These are phyloP conservation scores for Tenodera sinensis DNA, from an alignment of 2,888 invertebrate genomes.

Conservation along the genomic window DNA sequence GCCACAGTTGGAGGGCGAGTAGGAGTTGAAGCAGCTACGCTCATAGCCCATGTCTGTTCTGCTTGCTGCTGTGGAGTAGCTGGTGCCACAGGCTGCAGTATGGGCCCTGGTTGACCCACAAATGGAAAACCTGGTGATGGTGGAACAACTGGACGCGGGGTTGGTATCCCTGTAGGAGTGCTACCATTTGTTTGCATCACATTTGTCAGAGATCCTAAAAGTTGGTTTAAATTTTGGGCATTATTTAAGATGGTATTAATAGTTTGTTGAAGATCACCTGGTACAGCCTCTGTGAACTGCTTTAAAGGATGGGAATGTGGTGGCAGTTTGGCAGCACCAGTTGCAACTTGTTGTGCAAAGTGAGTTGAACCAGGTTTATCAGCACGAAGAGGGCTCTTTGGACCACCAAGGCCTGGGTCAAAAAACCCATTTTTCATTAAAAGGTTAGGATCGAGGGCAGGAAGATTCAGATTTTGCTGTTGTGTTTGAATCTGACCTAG, in stretches of 20 bases:
- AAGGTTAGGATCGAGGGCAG: constrained; percentile 22
- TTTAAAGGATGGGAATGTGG: constrained; percentile 30
- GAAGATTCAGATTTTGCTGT: constrained; percentile 8
- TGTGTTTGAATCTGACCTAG: constrained; percentile 27
- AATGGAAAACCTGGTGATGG: constrained; percentile 33
- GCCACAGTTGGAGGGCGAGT: constrained; percentile 19
- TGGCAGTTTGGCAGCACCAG: constrained; percentile 19
- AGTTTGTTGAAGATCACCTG: constrained; percentile 41
- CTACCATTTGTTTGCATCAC: constrained; percentile 32
- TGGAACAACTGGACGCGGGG: constrained; percentile 29
- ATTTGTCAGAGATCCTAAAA: constrained; percentile 37
- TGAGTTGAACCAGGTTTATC: constrained; percentile 22
- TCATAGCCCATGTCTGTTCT: constrained; percentile 16
- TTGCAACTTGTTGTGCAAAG: constrained; percentile 28
- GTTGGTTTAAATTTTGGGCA: constrained; percentile 41
- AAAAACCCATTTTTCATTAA: constrained; percentile 25
- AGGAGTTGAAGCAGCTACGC: constrained; percentile 13
- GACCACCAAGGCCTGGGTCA: constrained; percentile 22
- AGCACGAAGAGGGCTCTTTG: constrained; percentile 26
- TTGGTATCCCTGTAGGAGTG: constrained; percentile 10
- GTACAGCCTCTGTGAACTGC: constrained; percentile 25
- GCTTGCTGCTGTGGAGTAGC: constrained; percentile 27
- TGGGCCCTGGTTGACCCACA: constrained; percentile 24
- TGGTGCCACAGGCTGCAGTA: constrained; percentile 28
- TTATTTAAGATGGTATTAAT: constrained; percentile 41